phyloP scores from a whole-genome alignment of 2,113 vertebrate genomes.

The Phasianus colchicus region DNA sequence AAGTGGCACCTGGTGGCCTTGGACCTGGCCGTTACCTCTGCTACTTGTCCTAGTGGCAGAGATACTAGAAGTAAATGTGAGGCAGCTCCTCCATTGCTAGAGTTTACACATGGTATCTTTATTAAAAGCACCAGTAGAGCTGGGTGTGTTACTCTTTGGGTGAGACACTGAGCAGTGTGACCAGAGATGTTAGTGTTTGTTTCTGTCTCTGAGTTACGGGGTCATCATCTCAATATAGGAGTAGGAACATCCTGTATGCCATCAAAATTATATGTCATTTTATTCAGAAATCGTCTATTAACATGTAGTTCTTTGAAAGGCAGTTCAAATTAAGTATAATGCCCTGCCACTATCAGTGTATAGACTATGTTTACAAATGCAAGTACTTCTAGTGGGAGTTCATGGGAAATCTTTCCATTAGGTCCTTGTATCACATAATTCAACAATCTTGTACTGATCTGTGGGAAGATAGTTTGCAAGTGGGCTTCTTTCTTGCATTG shows the following conservation, averaged over 20 bases:
- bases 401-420: background rate
- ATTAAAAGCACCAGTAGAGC: background rate
- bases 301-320: background rate
- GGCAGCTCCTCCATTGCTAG: background rate
- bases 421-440: background rate
- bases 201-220: background rate
- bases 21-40: background rate
- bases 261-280: background rate
- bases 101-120: background rate
- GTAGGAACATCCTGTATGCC: background rate
- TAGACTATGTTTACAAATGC: background rate
- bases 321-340: background rate
- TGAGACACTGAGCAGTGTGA: background rate
- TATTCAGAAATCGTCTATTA: conserved; percentile 10
- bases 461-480: background rate
- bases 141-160: background rate
- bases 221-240: background rate
- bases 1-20: background rate
- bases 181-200: background rate
- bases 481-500: background rate
- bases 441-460: background rate
- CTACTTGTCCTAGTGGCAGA: background rate
- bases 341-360: background rate
- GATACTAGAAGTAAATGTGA: background rate
- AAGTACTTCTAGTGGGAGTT: background rate